Evolutionary conservation across 2,797 vertebrate genomes (phyloP).

Genomic region (Myotis vivesi): DNA sequence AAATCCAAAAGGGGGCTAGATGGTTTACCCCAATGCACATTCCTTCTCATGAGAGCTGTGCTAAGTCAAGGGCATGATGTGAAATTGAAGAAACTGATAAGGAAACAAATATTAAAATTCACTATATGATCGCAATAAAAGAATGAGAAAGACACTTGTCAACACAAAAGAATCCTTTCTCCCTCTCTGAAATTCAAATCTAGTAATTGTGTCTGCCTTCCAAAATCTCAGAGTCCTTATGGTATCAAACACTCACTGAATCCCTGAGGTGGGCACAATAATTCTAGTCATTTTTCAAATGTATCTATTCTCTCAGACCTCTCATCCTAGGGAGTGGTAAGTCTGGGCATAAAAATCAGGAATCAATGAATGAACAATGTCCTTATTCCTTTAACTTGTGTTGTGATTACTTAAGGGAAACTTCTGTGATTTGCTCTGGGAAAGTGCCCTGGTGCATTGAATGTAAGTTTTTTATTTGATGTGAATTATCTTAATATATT

Average conservation of each 20-base stretch:
- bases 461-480: slow-evolving; percentile 40
- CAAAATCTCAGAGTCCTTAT: slow-evolving; percentile 67
- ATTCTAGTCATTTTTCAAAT: slow-evolving; percentile 72
- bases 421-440: slow-evolving; percentile 41
- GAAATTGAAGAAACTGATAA: slow-evolving; percentile 58
- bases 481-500: slow-evolving; percentile 48
- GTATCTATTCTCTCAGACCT: slow-evolving; percentile 61
- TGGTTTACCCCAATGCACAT: slow-evolving; percentile 2
- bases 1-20: slow-evolving; percentile 1
- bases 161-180: slow-evolving; percentile 71
- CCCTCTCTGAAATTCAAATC: slow-evolving; percentile 74
- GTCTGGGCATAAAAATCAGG: slow-evolving; percentile 64
- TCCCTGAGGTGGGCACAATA: slow-evolving; percentile 71
- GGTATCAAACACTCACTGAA: slow-evolving; percentile 68
- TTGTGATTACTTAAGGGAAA: slow-evolving; percentile 54
- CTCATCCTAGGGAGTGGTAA: slow-evolving; percentile 58
- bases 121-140: slow-evolving; percentile 10
- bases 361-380: slow-evolving; percentile 63
- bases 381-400: slow-evolving; percentile 52
- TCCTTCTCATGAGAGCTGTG: slow-evolving; percentile 20
- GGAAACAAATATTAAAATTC: not conserved
- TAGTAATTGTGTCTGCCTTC: slow-evolving; percentile 70
- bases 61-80: slow-evolving; percentile 67
- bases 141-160: slow-evolving; percentile 55
- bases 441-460: slow-evolving; percentile 26